These are phyloP conservation scores for Drosophila kohkoa DNA, from an alignment of 1,140 invertebrate species.

Conservation along the genomic window DNA sequence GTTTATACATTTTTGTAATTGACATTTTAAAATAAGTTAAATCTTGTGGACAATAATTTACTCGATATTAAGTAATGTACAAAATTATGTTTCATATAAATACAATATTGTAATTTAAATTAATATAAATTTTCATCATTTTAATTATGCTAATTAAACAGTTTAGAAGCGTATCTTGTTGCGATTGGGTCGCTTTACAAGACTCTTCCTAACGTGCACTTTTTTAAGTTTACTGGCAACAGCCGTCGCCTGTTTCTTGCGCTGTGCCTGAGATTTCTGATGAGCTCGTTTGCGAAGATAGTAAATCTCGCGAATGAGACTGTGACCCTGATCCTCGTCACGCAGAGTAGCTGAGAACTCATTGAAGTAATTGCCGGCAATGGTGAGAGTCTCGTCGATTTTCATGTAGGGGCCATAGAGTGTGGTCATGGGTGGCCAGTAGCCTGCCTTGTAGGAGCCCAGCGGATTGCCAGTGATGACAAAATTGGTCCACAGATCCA, in stretches of 20 bases:
- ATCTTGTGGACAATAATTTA: too few relatives aligned
- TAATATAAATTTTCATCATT: slow-evolving; percentile 1
- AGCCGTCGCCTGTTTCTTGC: slow-evolving; percentile 44
- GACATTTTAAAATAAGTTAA: too few relatives aligned
- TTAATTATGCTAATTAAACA: background rate
- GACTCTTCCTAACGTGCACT: slow-evolving; percentile 55
- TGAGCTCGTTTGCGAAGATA: slow-evolving; percentile 64
- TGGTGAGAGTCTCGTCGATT: slow-evolving; percentile 76
- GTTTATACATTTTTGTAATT: too few relatives aligned
- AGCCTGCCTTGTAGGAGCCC: slow-evolving; percentile 63
- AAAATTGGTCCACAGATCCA: slow-evolving; percentile 83
- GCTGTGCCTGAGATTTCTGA: slow-evolving; percentile 40
- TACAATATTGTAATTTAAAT: background rate
- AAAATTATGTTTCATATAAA: background rate
- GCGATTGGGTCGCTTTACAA: slow-evolving; percentile 67
- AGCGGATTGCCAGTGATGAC: slow-evolving; percentile 77
- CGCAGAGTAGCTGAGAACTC: slow-evolving; percentile 76
- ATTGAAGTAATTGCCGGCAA: slow-evolving; percentile 76
- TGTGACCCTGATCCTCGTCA: slow-evolving; percentile 74
- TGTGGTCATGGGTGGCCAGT: slow-evolving; percentile 83
- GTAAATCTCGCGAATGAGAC: slow-evolving; percentile 74
- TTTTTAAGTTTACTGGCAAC: slow-evolving; percentile 35
- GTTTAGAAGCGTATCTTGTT: slow-evolving; percentile 70
- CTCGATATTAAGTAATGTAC: too few relatives aligned
- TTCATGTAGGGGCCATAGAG: slow-evolving; percentile 82